phyloP scores from a whole-genome alignment of 2,797 vertebrate genomes.

The Muraenolepis orangiensis region DNA sequence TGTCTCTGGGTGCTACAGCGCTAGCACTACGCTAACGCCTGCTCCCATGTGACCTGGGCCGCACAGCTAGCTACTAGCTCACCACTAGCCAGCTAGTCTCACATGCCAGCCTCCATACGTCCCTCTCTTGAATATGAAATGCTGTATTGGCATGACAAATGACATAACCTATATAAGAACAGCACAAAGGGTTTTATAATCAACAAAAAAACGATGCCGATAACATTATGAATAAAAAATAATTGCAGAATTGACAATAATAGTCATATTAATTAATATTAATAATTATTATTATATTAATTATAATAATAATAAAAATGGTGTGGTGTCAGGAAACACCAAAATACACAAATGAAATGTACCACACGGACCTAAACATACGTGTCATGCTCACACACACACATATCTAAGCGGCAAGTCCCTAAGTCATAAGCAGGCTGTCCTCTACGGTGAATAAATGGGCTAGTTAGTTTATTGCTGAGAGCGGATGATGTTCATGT shows the following conservation, averaged over 20 bases:
- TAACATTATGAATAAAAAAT: not conserved
- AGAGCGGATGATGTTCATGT: not conserved
- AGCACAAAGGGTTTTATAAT: not conserved
- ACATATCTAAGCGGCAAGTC: not conserved
- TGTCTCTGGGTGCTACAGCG: not conserved
- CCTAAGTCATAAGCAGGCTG: not conserved
- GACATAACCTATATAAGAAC: not conserved
- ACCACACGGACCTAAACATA: conserved; percentile 8
- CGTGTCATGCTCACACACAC: conserved; percentile 12
- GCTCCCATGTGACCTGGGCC: not conserved
- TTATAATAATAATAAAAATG: not conserved
- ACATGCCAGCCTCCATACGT: not conserved
- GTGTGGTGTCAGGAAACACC: not conserved
- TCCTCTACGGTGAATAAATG: not conserved
- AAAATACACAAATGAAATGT: not conserved
- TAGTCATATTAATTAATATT: too few relatives aligned
- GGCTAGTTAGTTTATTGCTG: not conserved
- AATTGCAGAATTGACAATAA: not conserved
- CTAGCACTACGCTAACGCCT: not conserved
- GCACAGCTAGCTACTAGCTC: not conserved
- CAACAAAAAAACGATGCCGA: not conserved
- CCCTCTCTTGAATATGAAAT: not conserved
- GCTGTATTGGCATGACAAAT: not conserved
- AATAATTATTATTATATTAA: not conserved
- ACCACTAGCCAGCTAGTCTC: not conserved